A percentile compares a stretch with the other conserved stretches of the same genome.
These are phyloP conservation scores for Eospalax fontanierii DNA, from an alignment of 2,797 vertebrate genomes.

Conservation along the genomic window DNA sequence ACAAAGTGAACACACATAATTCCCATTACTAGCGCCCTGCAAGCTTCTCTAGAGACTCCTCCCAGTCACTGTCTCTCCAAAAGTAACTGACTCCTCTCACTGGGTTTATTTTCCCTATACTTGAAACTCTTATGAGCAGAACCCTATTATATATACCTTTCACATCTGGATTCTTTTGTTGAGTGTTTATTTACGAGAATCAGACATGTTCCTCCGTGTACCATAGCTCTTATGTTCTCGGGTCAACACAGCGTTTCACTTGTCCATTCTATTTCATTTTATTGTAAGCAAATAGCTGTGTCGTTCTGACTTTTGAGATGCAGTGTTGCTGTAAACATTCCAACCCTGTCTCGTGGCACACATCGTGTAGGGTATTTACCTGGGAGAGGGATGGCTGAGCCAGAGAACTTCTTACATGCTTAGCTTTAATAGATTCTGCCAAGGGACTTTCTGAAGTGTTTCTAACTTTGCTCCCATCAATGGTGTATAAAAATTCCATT, in stretches of 20 bases:
- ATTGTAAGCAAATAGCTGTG: not conserved
- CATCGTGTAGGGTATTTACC: not conserved
- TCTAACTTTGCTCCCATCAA: not conserved
- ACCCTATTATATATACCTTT: not conserved
- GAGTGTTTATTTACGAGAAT: not conserved
- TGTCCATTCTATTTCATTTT: not conserved
- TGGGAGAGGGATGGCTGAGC: not conserved
- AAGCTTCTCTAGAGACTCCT: not conserved
- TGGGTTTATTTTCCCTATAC: not conserved
- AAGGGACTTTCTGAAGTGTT: not conserved
- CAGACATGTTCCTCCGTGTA: not conserved
- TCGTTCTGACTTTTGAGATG: conserved; percentile 25
- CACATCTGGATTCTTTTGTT: not conserved
- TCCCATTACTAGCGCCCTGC: not conserved
- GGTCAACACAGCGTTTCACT: not conserved
- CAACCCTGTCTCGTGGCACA: not conserved
- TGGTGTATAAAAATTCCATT: conserved; percentile 7
- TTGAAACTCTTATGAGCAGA: conserved; percentile 42
- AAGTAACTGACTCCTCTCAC: conserved; percentile 1
- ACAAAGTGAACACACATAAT: not conserved
- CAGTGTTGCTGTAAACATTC: not conserved
- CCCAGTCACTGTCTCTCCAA: not conserved
- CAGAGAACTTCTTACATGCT: not conserved
- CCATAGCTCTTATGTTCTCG: not conserved
- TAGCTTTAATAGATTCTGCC: not conserved